These are phyloP conservation scores for Tricholauxania praeusta DNA, from an alignment of 2,888 invertebrate genomes.

Conservation along the genomic window DNA sequence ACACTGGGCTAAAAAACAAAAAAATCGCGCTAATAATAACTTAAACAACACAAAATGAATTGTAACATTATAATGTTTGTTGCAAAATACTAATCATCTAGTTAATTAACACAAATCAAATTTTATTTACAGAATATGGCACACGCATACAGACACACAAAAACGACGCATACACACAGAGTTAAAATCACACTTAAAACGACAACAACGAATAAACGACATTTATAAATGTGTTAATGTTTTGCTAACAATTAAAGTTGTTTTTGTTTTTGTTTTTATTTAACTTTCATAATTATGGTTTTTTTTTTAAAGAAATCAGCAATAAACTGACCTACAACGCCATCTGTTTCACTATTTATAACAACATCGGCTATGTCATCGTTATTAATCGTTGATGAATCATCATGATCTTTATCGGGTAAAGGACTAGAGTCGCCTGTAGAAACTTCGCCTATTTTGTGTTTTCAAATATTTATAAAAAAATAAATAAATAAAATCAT, in stretches of 20 bases:
- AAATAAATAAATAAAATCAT: constrained; percentile 42
- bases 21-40: too few relatives aligned
- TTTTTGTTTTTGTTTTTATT: constrained; percentile 38
- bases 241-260: constrained; percentile 45
- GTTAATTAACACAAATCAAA: too few relatives aligned
- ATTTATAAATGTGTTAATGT: constrained; percentile 10
- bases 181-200: constrained; percentile 16
- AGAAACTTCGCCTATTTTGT: constrained; percentile 67
- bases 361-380: constrained; percentile 64
- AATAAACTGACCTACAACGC: constrained; percentile 67
- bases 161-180: background rate
- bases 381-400: constrained; percentile 57
- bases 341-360: constrained; percentile 62
- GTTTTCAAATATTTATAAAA: background rate
- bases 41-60: too few relatives aligned
- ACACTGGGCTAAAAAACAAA: too few relatives aligned
- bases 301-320: constrained; percentile 42
- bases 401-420: constrained; percentile 62
- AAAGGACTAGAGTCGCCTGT: constrained; percentile 67
- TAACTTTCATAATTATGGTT: constrained; percentile 42
- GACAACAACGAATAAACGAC: constrained; percentile 26
- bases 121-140: background rate
- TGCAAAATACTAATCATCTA: too few relatives aligned
- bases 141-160: background rate
- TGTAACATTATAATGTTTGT: too few relatives aligned